Conservation (phyloP, 92 coral and sea anemone species). For the Isaurus tuberculatus region DNA sequence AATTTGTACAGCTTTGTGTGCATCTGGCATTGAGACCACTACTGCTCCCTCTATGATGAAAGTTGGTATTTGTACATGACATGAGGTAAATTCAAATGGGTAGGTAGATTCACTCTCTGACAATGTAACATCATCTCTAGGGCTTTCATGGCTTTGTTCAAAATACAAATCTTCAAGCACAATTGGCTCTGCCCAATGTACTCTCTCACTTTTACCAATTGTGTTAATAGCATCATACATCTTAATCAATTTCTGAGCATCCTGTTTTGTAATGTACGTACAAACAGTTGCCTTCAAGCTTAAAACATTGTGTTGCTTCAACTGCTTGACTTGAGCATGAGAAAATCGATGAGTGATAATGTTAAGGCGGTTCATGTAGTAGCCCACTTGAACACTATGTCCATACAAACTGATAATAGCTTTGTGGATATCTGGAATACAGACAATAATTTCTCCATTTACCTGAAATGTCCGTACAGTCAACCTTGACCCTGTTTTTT, state of each 20-base stretch:
- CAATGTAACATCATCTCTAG: constrained; percentile 8
- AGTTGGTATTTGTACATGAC: constrained; percentile 62
- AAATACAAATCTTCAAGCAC: constrained; percentile 54
- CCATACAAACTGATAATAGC: constrained; percentile 77
- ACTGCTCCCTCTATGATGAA: constrained; percentile 69
- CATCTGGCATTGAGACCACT: constrained; percentile 84
- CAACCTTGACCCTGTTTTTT: constrained; percentile 14
- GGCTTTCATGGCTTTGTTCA: constrained; percentile 3
- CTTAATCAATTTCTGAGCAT: constrained; percentile 77
- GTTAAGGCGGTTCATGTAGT: constrained; percentile 73
- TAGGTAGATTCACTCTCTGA: background rate
- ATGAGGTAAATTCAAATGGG: constrained; percentile 9
- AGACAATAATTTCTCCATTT: constrained; percentile 70
- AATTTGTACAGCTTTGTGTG: constrained; percentile 83
- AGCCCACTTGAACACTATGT: constrained; percentile 86
- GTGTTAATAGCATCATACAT: constrained; percentile 67
- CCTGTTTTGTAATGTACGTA: constrained; percentile 79
- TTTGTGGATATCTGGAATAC: constrained; percentile 87
- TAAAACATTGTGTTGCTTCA: constrained; percentile 74
- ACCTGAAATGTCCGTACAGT: constrained; percentile 73
- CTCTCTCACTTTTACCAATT: constrained; percentile 56
- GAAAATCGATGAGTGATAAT: constrained; percentile 79
- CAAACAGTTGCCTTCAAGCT: constrained; percentile 84
- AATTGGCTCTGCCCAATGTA: constrained; percentile 76
- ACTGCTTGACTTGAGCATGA: constrained; percentile 66